Percentiles rank a stretch among this genome's conserved stretches.
Conservation (phyloP, 2,113 vertebrate species). For the Proterorhinus semilunaris region DNA sequence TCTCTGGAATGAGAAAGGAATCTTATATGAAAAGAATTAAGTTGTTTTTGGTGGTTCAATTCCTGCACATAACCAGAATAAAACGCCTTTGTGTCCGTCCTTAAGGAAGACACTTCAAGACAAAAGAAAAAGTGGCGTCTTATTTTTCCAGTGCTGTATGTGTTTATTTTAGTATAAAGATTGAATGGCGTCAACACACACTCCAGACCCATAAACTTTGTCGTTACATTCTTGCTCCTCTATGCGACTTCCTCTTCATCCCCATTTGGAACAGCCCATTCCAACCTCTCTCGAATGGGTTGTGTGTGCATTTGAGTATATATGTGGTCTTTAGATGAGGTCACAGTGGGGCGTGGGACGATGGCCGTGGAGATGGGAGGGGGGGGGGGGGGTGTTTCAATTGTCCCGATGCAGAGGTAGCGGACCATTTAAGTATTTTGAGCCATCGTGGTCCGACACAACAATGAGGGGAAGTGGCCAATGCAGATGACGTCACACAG, state of each 20-base stretch:
- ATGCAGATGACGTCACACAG: slow-evolving; percentile 8
- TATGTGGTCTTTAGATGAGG: slow-evolving; percentile 25
- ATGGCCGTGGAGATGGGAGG: slow-evolving; percentile 41
- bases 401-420: slow-evolving; percentile 51
- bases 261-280: slow-evolving; percentile 25
- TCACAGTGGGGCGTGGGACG: slow-evolving; percentile 63
- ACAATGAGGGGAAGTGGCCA: slow-evolving; percentile 28
- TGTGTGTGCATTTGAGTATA: neutral
- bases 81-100: neutral
- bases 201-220: slow-evolving; percentile 33
- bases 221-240: slow-evolving; percentile 63
- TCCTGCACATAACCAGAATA: neutral
- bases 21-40: neutral
- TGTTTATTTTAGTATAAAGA: slow-evolving; percentile 29
- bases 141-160: slow-evolving; percentile 5
- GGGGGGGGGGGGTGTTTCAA: slow-evolving; percentile 18
- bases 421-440: slow-evolving; percentile 39
- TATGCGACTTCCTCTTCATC: slow-evolving; percentile 54
- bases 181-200: slow-evolving; percentile 43
- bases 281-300: slow-evolving; percentile 20
- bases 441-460: slow-evolving; percentile 30
- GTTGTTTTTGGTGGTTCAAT: neutral
- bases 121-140: neutral
- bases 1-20: neutral
- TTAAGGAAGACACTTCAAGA: neutral